A percentile compares a stretch with the other conserved stretches of the same genome.
phyloP scores from a whole-genome alignment of 2,797 vertebrate species.

The Gastrophryne carolinensis region DNA sequence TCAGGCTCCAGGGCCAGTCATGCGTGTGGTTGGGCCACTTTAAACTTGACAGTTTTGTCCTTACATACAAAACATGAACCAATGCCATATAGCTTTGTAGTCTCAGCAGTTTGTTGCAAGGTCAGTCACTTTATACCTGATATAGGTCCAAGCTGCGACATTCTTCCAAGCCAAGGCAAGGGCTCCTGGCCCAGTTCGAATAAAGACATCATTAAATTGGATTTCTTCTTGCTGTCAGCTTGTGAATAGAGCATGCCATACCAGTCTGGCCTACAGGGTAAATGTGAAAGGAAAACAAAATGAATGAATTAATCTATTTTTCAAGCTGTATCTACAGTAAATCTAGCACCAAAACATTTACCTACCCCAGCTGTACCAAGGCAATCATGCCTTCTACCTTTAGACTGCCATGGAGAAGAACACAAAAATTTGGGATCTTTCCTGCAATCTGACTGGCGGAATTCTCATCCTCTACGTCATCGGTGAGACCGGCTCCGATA shows the following conservation, averaged over 20 bases:
- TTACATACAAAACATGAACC: no score
- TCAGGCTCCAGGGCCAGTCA: no score
- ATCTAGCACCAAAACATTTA: not conserved
- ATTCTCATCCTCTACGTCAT: conserved; percentile 92
- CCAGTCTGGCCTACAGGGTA: conserved; percentile 83
- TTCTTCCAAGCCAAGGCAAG: conserved; percentile 93
- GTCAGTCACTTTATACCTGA: conserved; percentile 74
- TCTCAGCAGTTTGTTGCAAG: no score
- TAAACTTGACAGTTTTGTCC: no score
- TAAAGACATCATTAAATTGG: conserved; percentile 98
- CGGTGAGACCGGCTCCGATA: conserved; percentile 84
- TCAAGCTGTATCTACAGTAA: no score
- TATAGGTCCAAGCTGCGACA: conserved; percentile 90
- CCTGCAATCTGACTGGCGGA: conserved; percentile 95
- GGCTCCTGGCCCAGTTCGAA: conserved; percentile 91
- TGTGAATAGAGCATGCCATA: conserved; percentile 98
- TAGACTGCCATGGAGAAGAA: conserved; percentile 92
- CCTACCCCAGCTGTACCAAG: conserved; percentile 92
- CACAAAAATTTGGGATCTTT: conserved; percentile 97
- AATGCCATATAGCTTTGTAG: no score
- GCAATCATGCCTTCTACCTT: conserved; percentile 99
- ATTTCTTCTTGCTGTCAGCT: conserved; percentile 99
- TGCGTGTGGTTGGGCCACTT: no score
- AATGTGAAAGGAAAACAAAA: not conserved
- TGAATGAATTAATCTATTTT: not conserved